Percentiles rank a stretch among this genome's conserved stretches.
Evolutionary conservation across 2,797 vertebrate genomes (phyloP).

Genomic region (Nannoperca obscura): DNA sequence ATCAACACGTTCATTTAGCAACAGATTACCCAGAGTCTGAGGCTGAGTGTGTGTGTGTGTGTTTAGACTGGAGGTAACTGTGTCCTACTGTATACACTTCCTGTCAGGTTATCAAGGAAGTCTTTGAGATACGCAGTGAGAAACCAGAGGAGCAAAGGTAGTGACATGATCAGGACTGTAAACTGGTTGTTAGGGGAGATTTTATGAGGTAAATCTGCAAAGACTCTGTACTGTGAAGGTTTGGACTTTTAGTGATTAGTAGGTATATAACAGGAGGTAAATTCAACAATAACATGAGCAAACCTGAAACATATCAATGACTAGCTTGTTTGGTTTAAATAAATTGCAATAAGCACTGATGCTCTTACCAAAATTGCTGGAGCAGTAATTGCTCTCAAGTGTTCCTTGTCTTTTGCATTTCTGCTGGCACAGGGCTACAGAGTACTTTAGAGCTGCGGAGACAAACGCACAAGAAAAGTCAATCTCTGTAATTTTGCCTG

Average conservation of each 20-base stretch:
- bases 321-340: constrained; percentile 11
- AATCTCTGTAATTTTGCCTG: constrained; percentile 56
- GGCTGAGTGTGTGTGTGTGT: constrained; percentile 51
- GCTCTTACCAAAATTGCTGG: constrained; percentile 96
- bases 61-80: constrained; percentile 75
- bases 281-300: constrained; percentile 2
- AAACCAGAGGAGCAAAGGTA: constrained; percentile 65
- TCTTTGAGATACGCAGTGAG: constrained; percentile 74
- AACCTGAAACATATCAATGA: constrained; percentile 17
- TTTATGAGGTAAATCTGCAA: constrained; percentile 21
- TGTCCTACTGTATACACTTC: constrained; percentile 75
- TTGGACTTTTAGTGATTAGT: neutral
- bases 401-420: constrained; percentile 94
- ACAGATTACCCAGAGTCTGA: constrained; percentile 71
- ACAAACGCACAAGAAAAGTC: constrained; percentile 32
- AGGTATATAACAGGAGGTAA: constrained; percentile 3
- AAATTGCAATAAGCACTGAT: constrained; percentile 26
- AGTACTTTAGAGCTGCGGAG: constrained; percentile 91
- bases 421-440: constrained; percentile 92
- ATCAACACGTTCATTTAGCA: constrained; percentile 80
- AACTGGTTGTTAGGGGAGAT: constrained; percentile 52
- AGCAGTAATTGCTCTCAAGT: constrained; percentile 94
- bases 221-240: constrained; percentile 22
- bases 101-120: constrained; percentile 73
- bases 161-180: constrained; percentile 51